phyloP scores from a whole-genome alignment of 2,113 vertebrate genomes.

The Triplophysa dalaica region DNA sequence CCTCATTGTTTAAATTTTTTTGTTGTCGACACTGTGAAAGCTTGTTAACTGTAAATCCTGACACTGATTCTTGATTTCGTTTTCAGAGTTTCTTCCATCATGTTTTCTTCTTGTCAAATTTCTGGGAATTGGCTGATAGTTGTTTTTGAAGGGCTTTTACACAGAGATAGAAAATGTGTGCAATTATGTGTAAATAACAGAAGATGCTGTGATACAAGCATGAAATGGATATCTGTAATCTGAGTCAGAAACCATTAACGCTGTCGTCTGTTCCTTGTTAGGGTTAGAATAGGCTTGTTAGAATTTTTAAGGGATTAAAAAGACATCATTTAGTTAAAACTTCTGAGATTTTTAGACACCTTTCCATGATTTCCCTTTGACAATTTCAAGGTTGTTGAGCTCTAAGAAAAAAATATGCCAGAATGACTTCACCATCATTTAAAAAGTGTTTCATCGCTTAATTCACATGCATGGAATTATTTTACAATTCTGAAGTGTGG shows the following conservation, averaged over 20 bases:
- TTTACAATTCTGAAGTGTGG: too few relatives aligned
- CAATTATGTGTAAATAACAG: constrained; percentile 7
- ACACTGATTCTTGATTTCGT: neutral
- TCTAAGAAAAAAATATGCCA: too few relatives aligned
- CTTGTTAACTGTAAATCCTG: neutral
- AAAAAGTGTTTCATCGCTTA: too few relatives aligned
- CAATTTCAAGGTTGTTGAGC: too few relatives aligned
- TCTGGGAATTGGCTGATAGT: neutral
- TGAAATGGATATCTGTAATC: neutral
- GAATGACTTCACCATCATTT: too few relatives aligned
- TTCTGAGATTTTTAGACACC: too few relatives aligned
- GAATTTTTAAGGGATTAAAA: too few relatives aligned
- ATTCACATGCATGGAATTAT: too few relatives aligned
- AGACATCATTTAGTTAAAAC: too few relatives aligned
- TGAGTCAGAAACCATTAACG: neutral
- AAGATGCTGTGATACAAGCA: neutral
- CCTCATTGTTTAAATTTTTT: constrained; percentile 3
- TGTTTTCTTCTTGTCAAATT: constrained; percentile 4
- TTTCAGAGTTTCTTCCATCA: neutral
- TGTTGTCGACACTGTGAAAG: neutral
- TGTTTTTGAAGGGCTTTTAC: constrained; percentile 14
- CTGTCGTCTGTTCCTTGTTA: too few relatives aligned
- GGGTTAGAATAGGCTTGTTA: too few relatives aligned
- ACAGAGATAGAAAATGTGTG: neutral
- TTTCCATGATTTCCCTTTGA: too few relatives aligned